Evolutionary conservation across 2,797 vertebrate genomes (phyloP).

Genomic region (Rhinatrema bivittatum): DNA sequence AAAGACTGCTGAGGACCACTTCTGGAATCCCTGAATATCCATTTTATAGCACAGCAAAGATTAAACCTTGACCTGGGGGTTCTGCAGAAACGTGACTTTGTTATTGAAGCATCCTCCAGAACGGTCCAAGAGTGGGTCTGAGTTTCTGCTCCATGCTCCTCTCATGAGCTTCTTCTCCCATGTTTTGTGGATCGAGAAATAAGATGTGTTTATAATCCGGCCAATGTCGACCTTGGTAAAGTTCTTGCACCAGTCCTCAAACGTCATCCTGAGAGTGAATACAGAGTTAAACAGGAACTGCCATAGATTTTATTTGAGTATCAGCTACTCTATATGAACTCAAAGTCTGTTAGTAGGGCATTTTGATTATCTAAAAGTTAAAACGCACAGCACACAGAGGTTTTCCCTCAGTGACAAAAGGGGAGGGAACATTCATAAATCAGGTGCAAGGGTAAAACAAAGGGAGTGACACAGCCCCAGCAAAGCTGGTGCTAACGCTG

Average conservation of each 20-base stretch:
- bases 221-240: constrained; percentile 80
- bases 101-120: constrained; percentile 85
- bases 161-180: constrained; percentile 70
- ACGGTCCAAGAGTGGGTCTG: constrained; percentile 74
- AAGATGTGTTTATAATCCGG: constrained; percentile 77
- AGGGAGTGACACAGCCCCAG: no score
- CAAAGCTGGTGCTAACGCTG: no score
- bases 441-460: no score
- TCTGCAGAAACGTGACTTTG: constrained; percentile 80
- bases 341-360: no score
- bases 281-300: constrained; percentile 5
- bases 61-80: constrained; percentile 70
- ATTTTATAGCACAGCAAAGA: not conserved
- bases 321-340: rapidly evolving
- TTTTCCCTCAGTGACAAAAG: no score
- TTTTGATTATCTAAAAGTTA: no score
- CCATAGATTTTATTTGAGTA: constrained; percentile 4
- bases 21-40: not conserved
- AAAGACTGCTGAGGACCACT: not conserved
- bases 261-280: constrained; percentile 71
- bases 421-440: no score
- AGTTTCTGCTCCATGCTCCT: constrained; percentile 72
- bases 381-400: no score
- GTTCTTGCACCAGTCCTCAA: constrained; percentile 84
- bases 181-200: constrained; percentile 72